A percentile compares a stretch with the other conserved stretches of the same genome.
These are phyloP conservation scores for Physella acuta DNA, from an alignment of 1,140 invertebrate species.

Conservation along the genomic window DNA sequence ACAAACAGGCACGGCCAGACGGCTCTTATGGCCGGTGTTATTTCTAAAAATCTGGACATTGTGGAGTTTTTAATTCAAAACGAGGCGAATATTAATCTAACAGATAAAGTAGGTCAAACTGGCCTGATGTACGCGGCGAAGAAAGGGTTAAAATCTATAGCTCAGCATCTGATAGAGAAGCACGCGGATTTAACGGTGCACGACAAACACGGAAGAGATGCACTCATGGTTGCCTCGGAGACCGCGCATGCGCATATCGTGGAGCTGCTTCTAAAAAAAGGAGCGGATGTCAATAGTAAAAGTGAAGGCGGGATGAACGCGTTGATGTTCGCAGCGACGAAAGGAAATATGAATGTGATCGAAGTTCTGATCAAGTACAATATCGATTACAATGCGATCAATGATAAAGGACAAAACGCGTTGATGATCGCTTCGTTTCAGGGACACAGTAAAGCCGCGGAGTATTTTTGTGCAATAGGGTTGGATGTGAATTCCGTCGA, in stretches of 20 bases:
- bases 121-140: constrained; percentile 20
- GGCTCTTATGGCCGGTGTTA: constrained; percentile 73
- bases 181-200: constrained; percentile 62
- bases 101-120: constrained; percentile 13
- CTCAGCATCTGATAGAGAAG: not conserved
- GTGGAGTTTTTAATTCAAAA: constrained; percentile 82
- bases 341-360: constrained; percentile 60
- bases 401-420: constrained; percentile 54
- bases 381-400: constrained; percentile 53
- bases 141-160: not conserved
- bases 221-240: constrained; percentile 23
- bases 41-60: constrained; percentile 77
- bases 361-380: constrained; percentile 68
- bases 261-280: not conserved
- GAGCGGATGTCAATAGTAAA: not conserved
- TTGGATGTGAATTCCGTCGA: constrained; percentile 63
- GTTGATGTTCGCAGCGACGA: constrained; percentile 70
- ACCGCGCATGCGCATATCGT: constrained; percentile 23
- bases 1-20: constrained; percentile 86
- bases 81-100: constrained; percentile 66
- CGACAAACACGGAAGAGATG: constrained; percentile 1
- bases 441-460: constrained; percentile 51
- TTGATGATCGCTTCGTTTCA: constrained; percentile 52
- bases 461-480: constrained; percentile 61
- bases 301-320: constrained; percentile 49